Base-by-base conservation (phyloP, 2,797 vertebrate genomes). In the Acanthurus leucopareius region DNA sequence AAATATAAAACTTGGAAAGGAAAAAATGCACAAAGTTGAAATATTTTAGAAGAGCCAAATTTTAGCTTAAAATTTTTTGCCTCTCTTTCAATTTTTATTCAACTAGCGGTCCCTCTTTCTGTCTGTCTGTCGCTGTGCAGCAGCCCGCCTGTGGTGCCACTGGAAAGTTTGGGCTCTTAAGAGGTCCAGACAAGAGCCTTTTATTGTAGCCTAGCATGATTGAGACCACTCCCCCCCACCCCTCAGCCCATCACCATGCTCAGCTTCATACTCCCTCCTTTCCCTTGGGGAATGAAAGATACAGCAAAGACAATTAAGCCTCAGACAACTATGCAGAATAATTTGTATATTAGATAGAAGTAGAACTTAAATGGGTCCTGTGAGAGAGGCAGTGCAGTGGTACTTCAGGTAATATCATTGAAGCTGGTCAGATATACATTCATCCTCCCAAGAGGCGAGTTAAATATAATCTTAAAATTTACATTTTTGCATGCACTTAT, bases 181-280 rank as follows among this genome's bases (percentile, higher is more conserved):
- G 84, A 92, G 86, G 88, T 94, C 88, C 89, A 91, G 85, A 93
- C 91, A 92, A 94, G 93, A 92, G 92, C 91, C 93, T 96, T 96
- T 96, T 96, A 96, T 96, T 95, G 91, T 86, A 93, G 72, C 80
- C 79, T 77, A 81, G 87, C 85, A 84, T 87, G 89, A 88, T 80
- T 74, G 69, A 95, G 90, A 94, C 94, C 95, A 94, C 95, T 94
- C 95, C 95, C 94, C 54, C 91, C 87, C 16, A 92, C 71, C 88
- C 88, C 80, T 91, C 88, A 90, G 87, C 92, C 92, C 94, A 95
- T 94, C 91, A 91, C 89, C 91, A 93, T 88, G 77, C 83, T 82
- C 76, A 77, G 86, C 90, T 88, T 77, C 77, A 86, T 90, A 69
- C 72, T 82, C 88, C 70, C 77, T 61, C 73, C 70, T 80, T 75